These are phyloP conservation scores for Bombus breviceps DNA, from an alignment of 1,140 invertebrate genomes.

Conservation along the genomic window DNA sequence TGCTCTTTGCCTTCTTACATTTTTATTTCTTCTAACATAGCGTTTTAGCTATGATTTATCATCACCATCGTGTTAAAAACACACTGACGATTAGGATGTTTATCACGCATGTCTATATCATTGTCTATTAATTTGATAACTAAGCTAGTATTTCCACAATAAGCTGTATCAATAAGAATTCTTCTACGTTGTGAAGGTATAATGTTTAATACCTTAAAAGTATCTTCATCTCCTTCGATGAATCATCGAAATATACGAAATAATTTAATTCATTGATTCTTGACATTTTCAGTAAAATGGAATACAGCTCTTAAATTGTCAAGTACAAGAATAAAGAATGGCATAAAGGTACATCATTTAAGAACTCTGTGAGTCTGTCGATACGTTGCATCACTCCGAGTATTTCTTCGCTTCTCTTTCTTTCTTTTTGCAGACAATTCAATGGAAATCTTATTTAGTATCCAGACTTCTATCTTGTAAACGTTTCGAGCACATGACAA, in stretches of 20 bases:
- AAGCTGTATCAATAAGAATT: constrained; percentile 30
- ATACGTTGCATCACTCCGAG: constrained; percentile 36
- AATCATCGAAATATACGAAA: constrained; percentile 5
- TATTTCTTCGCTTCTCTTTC: constrained; percentile 3
- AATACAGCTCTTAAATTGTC: constrained; percentile 17
- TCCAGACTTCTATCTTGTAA: constrained; percentile 60
- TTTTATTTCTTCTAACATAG: constrained; percentile 10
- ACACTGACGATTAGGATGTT: neutral
- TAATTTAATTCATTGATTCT: constrained; percentile 29
- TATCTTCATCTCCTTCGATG: neutral
- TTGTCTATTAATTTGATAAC: constrained; percentile 4
- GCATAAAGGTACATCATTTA: constrained; percentile 23
- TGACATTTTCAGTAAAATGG: neutral
- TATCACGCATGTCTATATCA: neutral
- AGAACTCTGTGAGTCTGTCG: constrained; percentile 9
- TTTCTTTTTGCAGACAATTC: neutral
- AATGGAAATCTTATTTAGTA: constrained; percentile 67
- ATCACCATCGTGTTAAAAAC: neutral
- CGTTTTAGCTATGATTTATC: neutral
- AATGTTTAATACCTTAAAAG: neutral
- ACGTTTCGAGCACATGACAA: constrained; percentile 68
- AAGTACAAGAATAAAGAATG: constrained; percentile 26
- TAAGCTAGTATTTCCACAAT: constrained; percentile 19
- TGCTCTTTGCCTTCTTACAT: constrained; percentile 30
- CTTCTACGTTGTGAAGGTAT: constrained; percentile 4